Evolutionary conservation across 1,140 invertebrate genomes (phyloP), one percentile per base, ranked within the genome.

Genomic region (Parapsyche elsis): DNA sequence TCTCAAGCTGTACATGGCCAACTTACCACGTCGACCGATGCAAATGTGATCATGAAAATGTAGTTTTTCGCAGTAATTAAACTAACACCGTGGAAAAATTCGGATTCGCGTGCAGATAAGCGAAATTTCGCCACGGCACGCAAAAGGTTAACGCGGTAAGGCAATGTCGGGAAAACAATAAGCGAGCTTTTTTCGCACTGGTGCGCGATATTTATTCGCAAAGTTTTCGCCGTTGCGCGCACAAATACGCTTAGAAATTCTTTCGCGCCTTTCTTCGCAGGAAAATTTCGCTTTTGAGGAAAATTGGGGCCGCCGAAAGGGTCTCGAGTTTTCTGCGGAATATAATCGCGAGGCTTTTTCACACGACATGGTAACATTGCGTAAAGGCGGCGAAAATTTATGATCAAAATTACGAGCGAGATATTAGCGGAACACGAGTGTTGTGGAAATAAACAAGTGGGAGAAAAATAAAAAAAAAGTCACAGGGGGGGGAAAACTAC

Each of bases 391-490:
- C 2, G 30, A 21, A 61, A 61, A 61, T 61, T 61, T 61, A 61
- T 21, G 57, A 61, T 61, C 57, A 7, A 38, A 38, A 38, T 38
- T 38, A 38, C 30, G 30, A 38, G 57, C 57, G 16, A 61, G 57
- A 61, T 61, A 61, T 61, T 61, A 61, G 57, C 57, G 16, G 16
- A 61, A 61, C 16, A 61, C 7, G 9, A 53, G n/a, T 61, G 57
- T 61, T 38, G 14, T 61, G 57, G 16, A 61, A 19, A 19, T 61
- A 9, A 9, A 9, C 21, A 19, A 21, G 57, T 53, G 49, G 49
- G 12, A 14, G 49, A 53, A 53, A 61, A 38, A 61, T 19, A 61
- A 61, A 61, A 61, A 19, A n/a, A 53, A 53, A 12, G 1, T 1
- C 7, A 7, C 49, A 2, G 16, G 12, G 49, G 49, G 49, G 12